A percentile compares a stretch with the other conserved stretches of the same genome.
These are phyloP conservation scores for cat (Felis catus) DNA, from an alignment of 2,113 vertebrate genomes.

Conservation along the genomic window F.catus_Fca126_mat1.0 CM031420.1:14693001-14693500, in stretches of 20 bases:
- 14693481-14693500: too few relatives aligned
- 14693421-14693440: rapidly evolving
- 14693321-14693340: too few relatives aligned
- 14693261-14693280: not conserved
- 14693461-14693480: too few relatives aligned
- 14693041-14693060: not conserved
- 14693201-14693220: not conserved
- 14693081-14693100: not conserved
- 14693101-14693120: not conserved
- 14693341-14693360: too few relatives aligned
- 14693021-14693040: not conserved
- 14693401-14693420: too few relatives aligned
- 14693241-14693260: not conserved
- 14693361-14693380: too few relatives aligned
- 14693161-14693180: not conserved
- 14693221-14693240: not conserved
- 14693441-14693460: too few relatives aligned
- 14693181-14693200: not conserved
- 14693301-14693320: too few relatives aligned
- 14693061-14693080: not conserved
- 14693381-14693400: too few relatives aligned
- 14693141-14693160: not conserved
- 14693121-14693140: not conserved
- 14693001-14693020: not conserved
- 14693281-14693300: too few relatives aligned